phyloP scores from a whole-genome alignment of 2,797 vertebrate genomes.

The Syndactyla subalaris region DNA sequence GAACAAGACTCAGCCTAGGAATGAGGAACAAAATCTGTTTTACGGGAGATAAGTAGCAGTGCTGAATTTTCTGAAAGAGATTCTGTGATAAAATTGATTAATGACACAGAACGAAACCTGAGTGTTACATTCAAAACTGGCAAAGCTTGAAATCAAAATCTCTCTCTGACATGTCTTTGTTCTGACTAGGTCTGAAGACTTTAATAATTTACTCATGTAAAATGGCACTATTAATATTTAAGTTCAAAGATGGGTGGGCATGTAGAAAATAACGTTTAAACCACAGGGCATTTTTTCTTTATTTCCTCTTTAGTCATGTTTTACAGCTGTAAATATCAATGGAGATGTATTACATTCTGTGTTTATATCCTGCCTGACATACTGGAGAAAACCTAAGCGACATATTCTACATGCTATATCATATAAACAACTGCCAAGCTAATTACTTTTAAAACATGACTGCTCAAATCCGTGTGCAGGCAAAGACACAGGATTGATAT shows the following conservation, averaged over 20 bases:
- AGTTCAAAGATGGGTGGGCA: not conserved
- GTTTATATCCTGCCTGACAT: not conserved
- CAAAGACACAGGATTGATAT: not conserved
- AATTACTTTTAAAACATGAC: not conserved
- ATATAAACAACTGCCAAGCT: not conserved
- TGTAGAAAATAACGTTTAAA: conserved; percentile 28
- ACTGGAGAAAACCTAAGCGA: not conserved
- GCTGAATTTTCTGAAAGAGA: not conserved
- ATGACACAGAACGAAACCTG: conserved; percentile 16
- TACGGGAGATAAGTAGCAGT: not conserved
- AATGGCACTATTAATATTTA: conserved; percentile 47
- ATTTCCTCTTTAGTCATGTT: not conserved
- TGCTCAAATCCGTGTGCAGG: not conserved
- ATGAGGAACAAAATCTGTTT: not conserved
- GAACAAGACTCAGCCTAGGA: not conserved
- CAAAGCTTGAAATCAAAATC: conserved; percentile 52
- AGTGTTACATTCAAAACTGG: conserved; percentile 30
- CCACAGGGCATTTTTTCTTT: not conserved
- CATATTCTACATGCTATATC: not conserved
- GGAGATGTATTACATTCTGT: not conserved
- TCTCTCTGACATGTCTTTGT: not conserved
- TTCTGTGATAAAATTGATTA: conserved; percentile 7
- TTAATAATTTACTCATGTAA: conserved; percentile 47
- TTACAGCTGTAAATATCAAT: not conserved
- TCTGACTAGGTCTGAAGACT: conserved; percentile 12